Evolutionary conservation across 2,113 vertebrate genomes (phyloP).

Genomic region (Ictalurus punctatus): DNA sequence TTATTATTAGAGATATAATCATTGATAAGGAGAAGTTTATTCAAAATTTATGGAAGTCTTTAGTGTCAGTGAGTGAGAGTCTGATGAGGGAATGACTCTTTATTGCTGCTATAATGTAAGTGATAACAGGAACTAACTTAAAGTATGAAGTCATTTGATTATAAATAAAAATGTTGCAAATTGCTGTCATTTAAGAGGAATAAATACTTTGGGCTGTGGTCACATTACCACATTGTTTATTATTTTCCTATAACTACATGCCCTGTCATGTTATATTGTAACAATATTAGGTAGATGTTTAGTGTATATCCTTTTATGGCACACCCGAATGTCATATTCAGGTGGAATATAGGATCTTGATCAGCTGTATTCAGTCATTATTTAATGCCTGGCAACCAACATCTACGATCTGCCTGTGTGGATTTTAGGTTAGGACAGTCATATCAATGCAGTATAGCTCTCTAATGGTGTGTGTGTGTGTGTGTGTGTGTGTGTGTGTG

Average conservation of each 20-base stretch:
- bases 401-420: neutral
- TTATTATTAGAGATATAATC: neutral
- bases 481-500: neutral
- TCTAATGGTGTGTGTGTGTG: neutral
- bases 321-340: neutral
- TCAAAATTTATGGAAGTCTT: neutral
- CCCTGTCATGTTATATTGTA: neutral
- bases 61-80: neutral
- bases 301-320: neutral
- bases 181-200: neutral
- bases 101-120: too few species aligned
- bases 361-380: neutral
- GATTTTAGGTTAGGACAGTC: constrained; percentile 5
- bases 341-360: neutral
- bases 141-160: neutral
- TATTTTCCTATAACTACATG: neutral
- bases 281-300: neutral
- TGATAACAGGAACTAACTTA: too few species aligned
- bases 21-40: neutral
- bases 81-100: too few species aligned
- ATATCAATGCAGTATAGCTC: constrained; percentile 12
- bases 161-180: neutral
- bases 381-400: neutral
- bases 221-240: neutral
- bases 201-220: neutral